Evolutionary conservation across 2,797 vertebrate genomes (phyloP).

Genomic region (Pitangus sulphuratus): DNA sequence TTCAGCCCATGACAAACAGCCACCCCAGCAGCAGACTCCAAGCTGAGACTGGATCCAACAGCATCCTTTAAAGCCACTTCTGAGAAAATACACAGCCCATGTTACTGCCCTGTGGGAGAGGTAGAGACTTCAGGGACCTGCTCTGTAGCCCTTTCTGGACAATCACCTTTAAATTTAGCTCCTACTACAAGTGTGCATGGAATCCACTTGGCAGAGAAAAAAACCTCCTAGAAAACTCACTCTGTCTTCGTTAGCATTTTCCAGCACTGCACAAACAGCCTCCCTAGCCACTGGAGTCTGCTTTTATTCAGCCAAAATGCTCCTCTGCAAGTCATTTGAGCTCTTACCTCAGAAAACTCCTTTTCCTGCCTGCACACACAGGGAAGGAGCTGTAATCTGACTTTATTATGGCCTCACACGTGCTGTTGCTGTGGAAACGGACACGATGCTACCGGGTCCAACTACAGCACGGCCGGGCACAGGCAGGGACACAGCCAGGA

Average conservation of each 20-base stretch:
- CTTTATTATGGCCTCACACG: not conserved
- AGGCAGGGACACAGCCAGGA: not conserved
- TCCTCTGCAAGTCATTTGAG: not conserved
- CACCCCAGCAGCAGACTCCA: not conserved
- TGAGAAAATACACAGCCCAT: not conserved
- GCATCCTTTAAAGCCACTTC: not conserved
- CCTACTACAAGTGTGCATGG: not conserved
- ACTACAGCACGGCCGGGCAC: not conserved
- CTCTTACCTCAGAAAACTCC: slow-evolving; percentile 39
- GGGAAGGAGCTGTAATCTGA: slow-evolving; percentile 12
- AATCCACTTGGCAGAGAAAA: not conserved
- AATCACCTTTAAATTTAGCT: not conserved
- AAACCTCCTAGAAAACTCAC: not conserved
- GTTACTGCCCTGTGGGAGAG: not conserved
- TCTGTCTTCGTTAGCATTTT: not conserved
- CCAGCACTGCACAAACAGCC: not conserved
- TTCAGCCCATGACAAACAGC: not conserved
- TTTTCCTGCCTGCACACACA: not conserved
- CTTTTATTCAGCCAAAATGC: not conserved
- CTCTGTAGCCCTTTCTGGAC: not conserved
- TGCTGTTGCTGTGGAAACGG: slow-evolving; percentile 34
- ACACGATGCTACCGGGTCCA: not conserved
- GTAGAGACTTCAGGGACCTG: not conserved
- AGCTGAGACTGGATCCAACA: not conserved
- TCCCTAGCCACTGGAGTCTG: not conserved